Conservation (phyloP, 1,140 invertebrate genomes). For the Chymomyza costata region DNA sequence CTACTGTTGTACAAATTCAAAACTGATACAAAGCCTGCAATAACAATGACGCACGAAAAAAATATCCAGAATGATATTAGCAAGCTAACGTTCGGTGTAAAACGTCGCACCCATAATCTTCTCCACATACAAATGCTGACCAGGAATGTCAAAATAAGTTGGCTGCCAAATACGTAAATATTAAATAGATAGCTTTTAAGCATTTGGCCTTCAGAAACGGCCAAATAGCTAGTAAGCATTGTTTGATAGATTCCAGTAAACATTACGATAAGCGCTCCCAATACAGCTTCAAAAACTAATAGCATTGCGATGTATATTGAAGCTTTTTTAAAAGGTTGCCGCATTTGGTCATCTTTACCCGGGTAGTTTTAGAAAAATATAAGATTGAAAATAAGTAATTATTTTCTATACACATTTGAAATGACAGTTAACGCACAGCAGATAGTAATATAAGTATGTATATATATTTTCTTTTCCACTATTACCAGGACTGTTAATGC, state of each 20-base stretch:
- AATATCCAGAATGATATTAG: constrained; percentile 56
- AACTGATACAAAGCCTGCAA: constrained; percentile 44
- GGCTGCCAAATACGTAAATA: constrained; percentile 47
- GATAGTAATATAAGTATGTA: too few relatives aligned
- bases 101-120: constrained; percentile 51
- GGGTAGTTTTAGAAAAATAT: too few relatives aligned
- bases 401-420: too few relatives aligned
- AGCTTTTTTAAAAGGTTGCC: constrained; percentile 54
- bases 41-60: constrained; percentile 54
- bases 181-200: constrained; percentile 43
- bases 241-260: constrained; percentile 51
- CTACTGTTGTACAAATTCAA: constrained; percentile 43
- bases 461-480: too few relatives aligned
- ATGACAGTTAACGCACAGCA: too few relatives aligned
- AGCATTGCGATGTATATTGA: constrained; percentile 45
- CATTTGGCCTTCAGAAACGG: constrained; percentile 36
- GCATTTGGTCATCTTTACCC: constrained; percentile 70
- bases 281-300: constrained; percentile 47
- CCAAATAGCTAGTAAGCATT: constrained; percentile 42
- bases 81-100: constrained; percentile 52
- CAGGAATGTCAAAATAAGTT: constrained; percentile 47
- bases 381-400: too few relatives aligned
- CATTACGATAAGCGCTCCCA: constrained; percentile 47
- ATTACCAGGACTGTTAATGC: too few relatives aligned
- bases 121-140: constrained; percentile 57